Evolutionary conservation across 2,888 invertebrate species (phyloP).

Genomic region (Zygogramma bicolorata): DNA sequence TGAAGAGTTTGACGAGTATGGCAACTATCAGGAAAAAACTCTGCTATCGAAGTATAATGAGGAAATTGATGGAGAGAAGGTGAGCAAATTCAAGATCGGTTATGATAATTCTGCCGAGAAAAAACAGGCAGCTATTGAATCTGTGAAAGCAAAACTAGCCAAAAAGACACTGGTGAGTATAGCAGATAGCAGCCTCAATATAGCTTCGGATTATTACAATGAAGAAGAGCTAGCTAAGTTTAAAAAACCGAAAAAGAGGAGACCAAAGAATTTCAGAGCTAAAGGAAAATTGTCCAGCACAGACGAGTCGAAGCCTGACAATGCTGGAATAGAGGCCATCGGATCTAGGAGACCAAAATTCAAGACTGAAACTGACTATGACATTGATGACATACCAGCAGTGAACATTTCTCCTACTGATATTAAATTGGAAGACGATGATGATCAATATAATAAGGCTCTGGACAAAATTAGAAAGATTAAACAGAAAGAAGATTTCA

Average conservation of each 20-base stretch:
- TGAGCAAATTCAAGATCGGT: conserved; percentile 82
- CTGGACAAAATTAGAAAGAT: conserved; percentile 71
- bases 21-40: conserved; percentile 74
- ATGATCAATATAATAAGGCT: conserved; percentile 69
- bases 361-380: conserved; percentile 60
- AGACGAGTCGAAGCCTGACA: conserved; percentile 73
- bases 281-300: conserved; percentile 75
- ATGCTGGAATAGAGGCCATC: conserved; percentile 56
- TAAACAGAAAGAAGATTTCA: conserved; percentile 69
- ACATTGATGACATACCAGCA: conserved; percentile 75
- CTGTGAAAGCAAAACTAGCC: conserved; percentile 73
- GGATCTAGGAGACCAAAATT: conserved; percentile 56
- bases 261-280: conserved; percentile 77
- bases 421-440: conserved; percentile 73
- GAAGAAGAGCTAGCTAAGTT: conserved; percentile 88
- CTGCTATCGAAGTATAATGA: conserved; percentile 95
- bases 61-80: conserved; percentile 83
- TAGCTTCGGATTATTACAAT: conserved; percentile 91
- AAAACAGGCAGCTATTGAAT: conserved; percentile 67
- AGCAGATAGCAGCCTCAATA: conserved; percentile 73
- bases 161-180: conserved; percentile 82
- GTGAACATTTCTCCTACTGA: conserved; percentile 57
- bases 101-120: conserved; percentile 71
- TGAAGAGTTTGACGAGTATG: conserved; percentile 78
- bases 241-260: conserved; percentile 87